phyloP scores from a whole-genome alignment of 2,113 vertebrate species.

The Cercopithecus mona region DNA sequence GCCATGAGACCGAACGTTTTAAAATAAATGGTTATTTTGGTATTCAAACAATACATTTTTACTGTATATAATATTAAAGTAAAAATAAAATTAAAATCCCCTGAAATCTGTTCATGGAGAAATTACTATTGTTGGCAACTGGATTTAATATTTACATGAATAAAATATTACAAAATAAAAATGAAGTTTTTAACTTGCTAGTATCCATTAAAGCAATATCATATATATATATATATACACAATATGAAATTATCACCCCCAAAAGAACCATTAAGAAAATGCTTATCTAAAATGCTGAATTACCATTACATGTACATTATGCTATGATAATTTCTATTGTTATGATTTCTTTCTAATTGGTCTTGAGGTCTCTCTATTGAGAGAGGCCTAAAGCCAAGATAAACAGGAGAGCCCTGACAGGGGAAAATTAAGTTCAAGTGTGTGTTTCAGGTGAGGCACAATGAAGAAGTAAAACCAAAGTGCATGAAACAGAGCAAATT shows the following conservation, averaged over 20 bases:
- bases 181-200: not conserved
- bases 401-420: too few species aligned
- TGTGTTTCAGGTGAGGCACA: not conserved
- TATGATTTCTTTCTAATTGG: not conserved
- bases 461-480: not conserved
- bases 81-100: not conserved
- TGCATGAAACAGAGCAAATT: not conserved
- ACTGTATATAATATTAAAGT: not conserved
- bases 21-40: not conserved
- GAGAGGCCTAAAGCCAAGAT: not conserved
- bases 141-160: not conserved
- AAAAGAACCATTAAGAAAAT: not conserved
- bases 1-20: not conserved
- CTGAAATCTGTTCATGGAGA: not conserved
- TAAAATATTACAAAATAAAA: not conserved
- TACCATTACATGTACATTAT: not conserved
- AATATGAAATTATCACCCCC: not conserved
- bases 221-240: not conserved
- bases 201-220: not conserved
- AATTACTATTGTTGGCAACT: not conserved
- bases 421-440: not conserved
- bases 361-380: not conserved
- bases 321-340: not conserved
- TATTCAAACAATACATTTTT: not conserved
- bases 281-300: not conserved